Evolutionary conservation across 2,888 invertebrate genomes (phyloP), one percentile per base, ranked within the genome.

Genomic region (Eulithis testata): DNA sequence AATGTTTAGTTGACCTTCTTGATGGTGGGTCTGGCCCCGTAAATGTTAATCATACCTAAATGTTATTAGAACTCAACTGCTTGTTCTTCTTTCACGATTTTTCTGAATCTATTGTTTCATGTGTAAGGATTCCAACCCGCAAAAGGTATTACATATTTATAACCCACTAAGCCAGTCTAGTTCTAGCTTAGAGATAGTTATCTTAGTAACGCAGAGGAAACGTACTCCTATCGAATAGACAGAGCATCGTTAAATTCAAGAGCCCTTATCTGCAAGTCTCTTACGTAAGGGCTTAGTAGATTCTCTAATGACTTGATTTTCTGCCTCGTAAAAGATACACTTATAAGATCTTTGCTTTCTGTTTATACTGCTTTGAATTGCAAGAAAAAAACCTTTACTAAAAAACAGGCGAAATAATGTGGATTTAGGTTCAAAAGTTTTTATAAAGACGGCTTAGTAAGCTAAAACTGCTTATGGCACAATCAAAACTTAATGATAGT

Each of bases 221-320:
- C 73, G 73, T 66, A 79, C 76, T 78, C 73, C 70, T 83, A 85
- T 85, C 83, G 83, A 79, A 78, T 81, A 82, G 82, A 84, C 81
- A 78, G 79, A 78, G 81, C 76, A 84, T 87, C 88, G 86, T 89
- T 88, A 89, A 83, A 82, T 80, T 74, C 69, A 73, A 83, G 83
- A 69, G 76, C 75, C 73, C 88, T 88, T 89, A 89, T 89, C 89
- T 83, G 74, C 74, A 75, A 83, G 78, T 83, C 82, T 81, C 80
- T 86, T 84, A 84, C 80, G 80, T 78, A 81, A 82, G 81, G 81
- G 83, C 84, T 85, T 80, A 81, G 80, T 78, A 77, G 77, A 76
- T 77, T 76, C 78, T 77, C 85, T 89, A 89, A 89, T 88, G 88
- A 85, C 87, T 82, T 82, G 83, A 88, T 87, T 86, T 85, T 84